phyloP scores from a whole-genome alignment of 2,113 vertebrate genomes.

The Triplophysa dalaica region DNA sequence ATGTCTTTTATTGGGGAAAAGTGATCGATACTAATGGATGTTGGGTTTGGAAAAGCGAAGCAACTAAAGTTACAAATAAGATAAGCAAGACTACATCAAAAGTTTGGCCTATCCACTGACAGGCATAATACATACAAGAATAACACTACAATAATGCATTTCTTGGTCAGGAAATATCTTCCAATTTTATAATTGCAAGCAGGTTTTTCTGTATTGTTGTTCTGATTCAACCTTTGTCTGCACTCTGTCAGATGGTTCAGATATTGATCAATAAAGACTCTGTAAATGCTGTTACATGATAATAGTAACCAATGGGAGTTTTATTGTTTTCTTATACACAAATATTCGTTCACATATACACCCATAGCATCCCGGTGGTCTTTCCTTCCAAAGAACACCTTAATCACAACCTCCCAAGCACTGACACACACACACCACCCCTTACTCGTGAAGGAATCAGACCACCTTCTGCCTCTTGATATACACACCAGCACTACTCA shows the following conservation, averaged over 20 bases:
- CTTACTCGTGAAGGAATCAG: slow-evolving; percentile 44
- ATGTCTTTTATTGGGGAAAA: not conserved
- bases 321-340: not conserved
- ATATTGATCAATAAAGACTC: slow-evolving; percentile 3
- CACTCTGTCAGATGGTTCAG: not conserved
- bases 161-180: not conserved
- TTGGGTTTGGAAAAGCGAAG: not conserved
- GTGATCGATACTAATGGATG: not conserved
- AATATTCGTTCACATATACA: slow-evolving; percentile 2
- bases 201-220: not conserved
- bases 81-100: not conserved
- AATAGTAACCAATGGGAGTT: not conserved
- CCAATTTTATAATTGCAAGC: not conserved
- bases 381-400: slow-evolving; percentile 31
- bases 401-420: slow-evolving; percentile 38
- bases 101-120: slow-evolving; percentile 1
- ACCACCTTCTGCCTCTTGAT: slow-evolving; percentile 55
- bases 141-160: slow-evolving; percentile 1
- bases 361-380: slow-evolving; percentile 43
- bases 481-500: slow-evolving; percentile 44
- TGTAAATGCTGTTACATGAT: not conserved
- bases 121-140: not conserved
- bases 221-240: not conserved
- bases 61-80: slow-evolving; percentile 12
- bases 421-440: slow-evolving; percentile 29